A percentile compares a stretch with the other conserved stretches of the same genome.
These are phyloP conservation scores for Cerceris ruficornis DNA, from an alignment of 2,888 invertebrate genomes.

Conservation along the genomic window DNA sequence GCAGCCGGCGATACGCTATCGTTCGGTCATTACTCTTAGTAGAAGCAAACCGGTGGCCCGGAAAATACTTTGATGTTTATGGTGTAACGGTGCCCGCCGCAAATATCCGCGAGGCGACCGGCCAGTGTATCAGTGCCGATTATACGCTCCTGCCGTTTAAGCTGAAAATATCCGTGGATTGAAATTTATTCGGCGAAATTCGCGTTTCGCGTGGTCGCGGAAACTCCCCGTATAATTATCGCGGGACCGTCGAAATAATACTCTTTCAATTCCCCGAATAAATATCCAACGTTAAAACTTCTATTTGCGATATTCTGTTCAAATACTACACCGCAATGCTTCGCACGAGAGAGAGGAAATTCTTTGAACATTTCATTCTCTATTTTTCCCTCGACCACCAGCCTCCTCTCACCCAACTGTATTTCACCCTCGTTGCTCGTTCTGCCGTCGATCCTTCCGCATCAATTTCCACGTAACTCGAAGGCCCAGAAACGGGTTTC, in stretches of 20 bases:
- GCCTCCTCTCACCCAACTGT: no score
- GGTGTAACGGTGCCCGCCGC: neutral
- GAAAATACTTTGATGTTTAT: constrained; percentile 35
- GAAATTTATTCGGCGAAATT: constrained; percentile 14
- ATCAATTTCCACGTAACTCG: no score
- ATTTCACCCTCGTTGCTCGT: no score
- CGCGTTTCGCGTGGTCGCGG: constrained; percentile 4
- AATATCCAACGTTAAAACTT: neutral
- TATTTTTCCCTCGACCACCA: no score
- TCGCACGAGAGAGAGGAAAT: no score
- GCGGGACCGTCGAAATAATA: neutral
- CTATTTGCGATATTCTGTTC: no score
- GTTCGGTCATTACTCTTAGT: constrained; percentile 3
- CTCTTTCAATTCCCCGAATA: constrained; percentile 1
- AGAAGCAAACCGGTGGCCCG: constrained; percentile 15
- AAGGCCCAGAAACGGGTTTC: no score
- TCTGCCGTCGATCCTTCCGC: no score
- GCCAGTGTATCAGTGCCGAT: constrained; percentile 5
- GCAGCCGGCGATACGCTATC: neutral
- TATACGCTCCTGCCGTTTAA: neutral
- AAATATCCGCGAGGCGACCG: constrained; percentile 16
- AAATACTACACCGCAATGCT: no score
- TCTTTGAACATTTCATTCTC: no score
- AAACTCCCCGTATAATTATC: constrained; percentile 12
- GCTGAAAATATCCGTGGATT: constrained; percentile 4